These are phyloP conservation scores for Petroica traversi DNA, from an alignment of 2,113 vertebrate species.

Conservation along the genomic window DNA sequence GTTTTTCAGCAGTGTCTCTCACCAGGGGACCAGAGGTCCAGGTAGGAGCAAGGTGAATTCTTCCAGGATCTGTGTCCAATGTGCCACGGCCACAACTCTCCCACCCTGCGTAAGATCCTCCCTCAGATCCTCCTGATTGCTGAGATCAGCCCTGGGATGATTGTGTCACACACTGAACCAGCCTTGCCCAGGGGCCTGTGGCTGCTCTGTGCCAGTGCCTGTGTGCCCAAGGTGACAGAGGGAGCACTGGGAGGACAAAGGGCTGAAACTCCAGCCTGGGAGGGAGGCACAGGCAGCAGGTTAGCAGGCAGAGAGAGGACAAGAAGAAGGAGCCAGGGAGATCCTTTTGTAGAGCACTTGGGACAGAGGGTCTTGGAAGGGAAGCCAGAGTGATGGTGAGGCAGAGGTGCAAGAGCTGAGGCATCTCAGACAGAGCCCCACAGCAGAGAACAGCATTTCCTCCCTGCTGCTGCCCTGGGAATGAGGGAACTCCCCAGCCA, in stretches of 20 bases:
- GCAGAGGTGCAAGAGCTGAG: background rate
- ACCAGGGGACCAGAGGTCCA: background rate
- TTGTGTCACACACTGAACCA: background rate
- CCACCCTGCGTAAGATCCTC: background rate
- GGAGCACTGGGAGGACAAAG: background rate
- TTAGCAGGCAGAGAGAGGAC: background rate
- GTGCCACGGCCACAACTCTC: background rate
- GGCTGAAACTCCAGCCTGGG: background rate
- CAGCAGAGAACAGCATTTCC: background rate
- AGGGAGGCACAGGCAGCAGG: background rate
- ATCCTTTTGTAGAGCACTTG: background rate
- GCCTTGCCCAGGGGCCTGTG: background rate
- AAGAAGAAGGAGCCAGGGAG: background rate
- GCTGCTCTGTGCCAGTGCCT: background rate
- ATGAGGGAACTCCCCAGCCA: background rate
- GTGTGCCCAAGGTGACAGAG: background rate
- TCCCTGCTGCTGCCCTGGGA: background rate
- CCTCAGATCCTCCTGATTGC: background rate
- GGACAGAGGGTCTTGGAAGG: background rate
- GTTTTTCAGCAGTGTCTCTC: background rate
- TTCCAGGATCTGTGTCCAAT: background rate
- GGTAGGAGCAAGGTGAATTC: background rate
- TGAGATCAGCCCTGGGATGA: background rate
- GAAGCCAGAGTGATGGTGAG: background rate
- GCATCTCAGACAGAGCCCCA: rapidly evolving